Evolutionary conservation across 1,140 invertebrate genomes (phyloP).

Genomic region (Sitobion miscanthi): DNA sequence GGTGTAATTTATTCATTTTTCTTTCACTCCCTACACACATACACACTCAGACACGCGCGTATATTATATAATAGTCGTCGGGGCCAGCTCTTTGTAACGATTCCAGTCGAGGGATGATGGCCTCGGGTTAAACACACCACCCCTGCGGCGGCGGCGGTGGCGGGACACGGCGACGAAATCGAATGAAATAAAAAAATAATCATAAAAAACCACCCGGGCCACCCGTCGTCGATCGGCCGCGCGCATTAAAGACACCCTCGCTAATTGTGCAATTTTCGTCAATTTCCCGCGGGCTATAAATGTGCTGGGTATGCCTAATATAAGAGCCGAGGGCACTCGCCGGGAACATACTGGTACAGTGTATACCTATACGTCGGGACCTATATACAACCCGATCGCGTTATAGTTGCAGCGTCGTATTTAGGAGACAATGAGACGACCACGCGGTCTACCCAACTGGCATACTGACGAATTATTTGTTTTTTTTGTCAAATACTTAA

Average conservation of each 20-base stretch:
- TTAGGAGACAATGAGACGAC: too few species aligned
- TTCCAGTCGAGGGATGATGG: not conserved
- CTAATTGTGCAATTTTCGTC: slow-evolving; percentile 55
- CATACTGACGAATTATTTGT: too few species aligned
- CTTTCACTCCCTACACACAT: not conserved
- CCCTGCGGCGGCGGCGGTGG: not conserved
- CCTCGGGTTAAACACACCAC: slow-evolving; percentile 41
- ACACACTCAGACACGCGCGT: not conserved
- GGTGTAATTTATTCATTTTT: slow-evolving; percentile 49
- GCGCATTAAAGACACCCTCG: slow-evolving; percentile 45
- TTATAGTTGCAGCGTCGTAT: too few species aligned
- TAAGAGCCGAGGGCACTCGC: not conserved
- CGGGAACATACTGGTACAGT: not conserved
- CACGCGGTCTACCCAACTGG: too few species aligned
- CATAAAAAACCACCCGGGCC: not conserved
- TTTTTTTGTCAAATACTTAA: too few species aligned
- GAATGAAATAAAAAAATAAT: slow-evolving; percentile 35
- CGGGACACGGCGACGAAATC: not conserved
- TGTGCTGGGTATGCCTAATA: not conserved
- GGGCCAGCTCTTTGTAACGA: slow-evolving; percentile 36
- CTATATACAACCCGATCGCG: too few species aligned
- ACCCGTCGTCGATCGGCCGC: slow-evolving; percentile 17
- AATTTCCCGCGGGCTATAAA: slow-evolving; percentile 23
- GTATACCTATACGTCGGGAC: not conserved
- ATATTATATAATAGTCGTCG: not conserved